Base-by-base conservation (phyloP, 2,888 invertebrate species). In the Scaeva pyrastri region DNA sequence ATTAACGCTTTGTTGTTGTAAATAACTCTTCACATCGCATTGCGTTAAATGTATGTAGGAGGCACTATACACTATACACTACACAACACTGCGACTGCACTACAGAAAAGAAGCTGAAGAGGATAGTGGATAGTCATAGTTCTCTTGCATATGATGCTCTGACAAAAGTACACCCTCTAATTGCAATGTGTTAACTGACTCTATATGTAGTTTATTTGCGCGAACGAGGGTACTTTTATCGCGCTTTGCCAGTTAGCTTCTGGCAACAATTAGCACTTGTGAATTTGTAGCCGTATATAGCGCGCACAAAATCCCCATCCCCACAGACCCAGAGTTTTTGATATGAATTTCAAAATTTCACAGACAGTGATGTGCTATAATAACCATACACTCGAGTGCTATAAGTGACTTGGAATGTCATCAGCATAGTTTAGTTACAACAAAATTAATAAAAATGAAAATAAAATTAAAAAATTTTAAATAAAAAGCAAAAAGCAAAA, bases 111-210 rank as follows among this genome's bases (percentile, higher is more conserved):
- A 50, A 66, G 41, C 58, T 52, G 36, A 0, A 48, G 48, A 11
- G 26, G 11, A 41, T 41, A 58, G n/a, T 50, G 7, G 3, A 7
- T 39, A 50, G 21, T 8, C 8, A 50, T 16, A 16, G 16, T 39
- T 31, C 64, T 48, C 26, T 64, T 66, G 48, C 26, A n/a, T 19
- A 7, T 31, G 31, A n/a, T 31, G 19, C 26, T 41, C 68, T 55
- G 62, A 70, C 76, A 76, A 76, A 31, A 76, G 70, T 56, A 73
- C 52, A 55, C 79, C 83, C 80, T 79, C 84, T 84, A 80, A 84
- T 80, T 84, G 84, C 71, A 71, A 84, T 66, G 80, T 80, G 80
- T 71, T 84, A 84, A 75, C 64, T 75, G 62, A 55, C 62, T 70
- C 2, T 31, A 12, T 39, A 36, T 50, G 23, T 55, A 55, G 55